Conservation (phyloP, 64 coral and sea anemone species). For the Hydrozoanthus tunicans region DNA sequence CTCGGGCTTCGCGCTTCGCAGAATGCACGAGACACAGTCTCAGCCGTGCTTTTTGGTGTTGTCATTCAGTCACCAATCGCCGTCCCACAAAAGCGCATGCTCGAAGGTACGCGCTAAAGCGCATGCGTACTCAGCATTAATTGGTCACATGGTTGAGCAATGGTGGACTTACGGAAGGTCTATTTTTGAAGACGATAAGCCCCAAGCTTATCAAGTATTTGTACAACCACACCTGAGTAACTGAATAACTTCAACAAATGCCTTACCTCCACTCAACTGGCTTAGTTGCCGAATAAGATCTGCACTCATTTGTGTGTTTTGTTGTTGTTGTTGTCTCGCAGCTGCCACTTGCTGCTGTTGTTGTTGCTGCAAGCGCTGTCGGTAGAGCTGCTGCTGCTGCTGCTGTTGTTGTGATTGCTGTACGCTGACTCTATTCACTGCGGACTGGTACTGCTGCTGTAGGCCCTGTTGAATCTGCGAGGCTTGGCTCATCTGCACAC, state of each 20-base stretch:
- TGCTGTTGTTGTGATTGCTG: conserved; percentile 43
- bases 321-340: conserved; percentile 37
- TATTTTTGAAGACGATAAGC: too few species aligned
- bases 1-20: too few species aligned
- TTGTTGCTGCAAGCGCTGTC: background rate
- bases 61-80: too few species aligned
- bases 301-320: conserved; percentile 2
- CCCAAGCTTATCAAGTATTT: too few species aligned
- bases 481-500: conserved; percentile 21
- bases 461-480: conserved; percentile 35
- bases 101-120: too few species aligned
- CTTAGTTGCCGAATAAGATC: conserved; percentile 37
- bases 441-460: conserved; percentile 31
- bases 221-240: too few species aligned
- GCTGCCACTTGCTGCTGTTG: conserved; percentile 24
- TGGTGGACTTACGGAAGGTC: too few species aligned
- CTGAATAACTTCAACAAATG: background rate
- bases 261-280: conserved; percentile 26
- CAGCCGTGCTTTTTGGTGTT: too few species aligned
- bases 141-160: too few species aligned
- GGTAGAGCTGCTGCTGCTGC: background rate
- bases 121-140: too few species aligned
- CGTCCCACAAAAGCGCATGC: too few species aligned
- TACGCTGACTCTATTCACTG: conserved; percentile 14
- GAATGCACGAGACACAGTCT: too few species aligned